These are phyloP conservation scores for Erebia ligea DNA, from an alignment of 2,888 invertebrate genomes.

Conservation along the genomic window DNA sequence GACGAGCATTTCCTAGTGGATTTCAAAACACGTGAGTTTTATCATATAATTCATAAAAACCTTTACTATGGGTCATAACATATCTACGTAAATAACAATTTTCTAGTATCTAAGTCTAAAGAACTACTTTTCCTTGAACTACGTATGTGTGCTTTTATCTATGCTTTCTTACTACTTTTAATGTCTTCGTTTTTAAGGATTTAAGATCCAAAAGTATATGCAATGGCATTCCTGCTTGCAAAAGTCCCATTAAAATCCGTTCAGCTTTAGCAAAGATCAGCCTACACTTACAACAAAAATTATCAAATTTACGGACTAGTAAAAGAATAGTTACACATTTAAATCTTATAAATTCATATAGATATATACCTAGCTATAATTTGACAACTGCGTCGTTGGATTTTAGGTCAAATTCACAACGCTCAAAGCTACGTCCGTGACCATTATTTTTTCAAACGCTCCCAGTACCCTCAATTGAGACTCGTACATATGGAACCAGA, in stretches of 20 bases:
- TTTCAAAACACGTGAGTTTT: constrained; percentile 95
- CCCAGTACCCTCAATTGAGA: constrained; percentile 98
- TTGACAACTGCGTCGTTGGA: too few species aligned
- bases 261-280: too few species aligned
- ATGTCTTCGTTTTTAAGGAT: too few species aligned
- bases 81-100: background rate
- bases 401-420: constrained; percentile 96
- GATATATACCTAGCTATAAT: background rate
- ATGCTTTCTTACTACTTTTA: too few species aligned
- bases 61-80: background rate
- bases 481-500: constrained; percentile 96
- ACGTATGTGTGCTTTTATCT: too few species aligned
- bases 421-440: constrained; percentile 97
- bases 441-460: constrained; percentile 96
- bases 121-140: too few species aligned
- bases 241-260: too few species aligned
- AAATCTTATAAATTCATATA: background rate
- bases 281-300: too few species aligned
- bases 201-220: too few species aligned
- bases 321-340: background rate
- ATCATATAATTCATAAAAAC: background rate
- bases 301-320: too few species aligned
- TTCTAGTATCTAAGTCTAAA: too few species aligned
- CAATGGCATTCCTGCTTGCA: too few species aligned
- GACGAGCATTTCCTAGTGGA: constrained; percentile 98